Evolutionary conservation across 2,113 vertebrate genomes (phyloP), one percentile per base, ranked within the genome.

Genomic region (Atlantisia rogersi): DNA sequence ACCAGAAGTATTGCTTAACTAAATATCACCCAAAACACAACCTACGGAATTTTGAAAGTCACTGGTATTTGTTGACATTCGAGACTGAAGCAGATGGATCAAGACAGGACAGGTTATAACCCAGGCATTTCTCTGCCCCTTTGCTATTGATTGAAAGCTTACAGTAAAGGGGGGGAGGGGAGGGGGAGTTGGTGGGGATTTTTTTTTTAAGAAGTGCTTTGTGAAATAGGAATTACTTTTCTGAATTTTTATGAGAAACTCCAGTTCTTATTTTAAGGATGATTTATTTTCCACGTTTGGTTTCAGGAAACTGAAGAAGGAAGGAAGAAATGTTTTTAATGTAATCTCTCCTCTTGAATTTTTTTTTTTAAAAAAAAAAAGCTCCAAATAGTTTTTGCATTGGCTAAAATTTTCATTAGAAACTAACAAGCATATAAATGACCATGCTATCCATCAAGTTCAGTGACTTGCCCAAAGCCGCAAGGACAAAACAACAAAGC

Each of bases 401-500:
- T 70, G 63, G 90, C 68, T 96, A 60, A 90, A 81, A 29, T 78
- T 53, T 90, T 92, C 24, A 6, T 90, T 77, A 64, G 39, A 71
- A 68, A 32, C 85, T 60, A 68, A 88, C 82, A 92, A 81, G 35
- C 35, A 82, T 37, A 48, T 78, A 91, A 91, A 69, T 1, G 48
- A 95, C 32, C 78, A 82, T 1, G 0, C 52, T 82, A 56, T 92
- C 91, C 83, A 20, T 87, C 91, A 91, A 80, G 37, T 59, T 44
- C 86, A 50, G 44, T 84, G 82, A 78, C 60, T 84, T 90, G 76
- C 31, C 73, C 92, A 93, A 93, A 96, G 65, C 95, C 95, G 84
- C 90, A 82, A 86, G 40, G 80, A 88, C 42, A 24, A 64, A 95
- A 32, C 29, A 92, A 62, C 68, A 71, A 86, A 94, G 85, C 3